phyloP scores from a whole-genome alignment of 2,888 invertebrate species.

The Tribolium freemani region DNA sequence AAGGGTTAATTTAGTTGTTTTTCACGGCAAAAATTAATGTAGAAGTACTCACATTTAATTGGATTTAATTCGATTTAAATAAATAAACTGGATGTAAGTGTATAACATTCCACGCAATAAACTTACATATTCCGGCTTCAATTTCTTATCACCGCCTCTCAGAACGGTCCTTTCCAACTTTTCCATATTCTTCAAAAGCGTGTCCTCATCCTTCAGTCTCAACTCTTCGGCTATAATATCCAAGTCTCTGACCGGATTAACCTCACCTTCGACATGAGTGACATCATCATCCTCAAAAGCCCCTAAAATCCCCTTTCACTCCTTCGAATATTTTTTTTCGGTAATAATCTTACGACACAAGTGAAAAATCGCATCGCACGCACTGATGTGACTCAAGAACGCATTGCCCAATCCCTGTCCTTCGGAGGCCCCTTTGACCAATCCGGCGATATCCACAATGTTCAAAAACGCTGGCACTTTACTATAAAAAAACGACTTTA shows the following conservation, averaged over 20 bases:
- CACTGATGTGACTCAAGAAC: constrained; percentile 98
- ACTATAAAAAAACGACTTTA: constrained; percentile 71
- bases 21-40: too few relatives aligned
- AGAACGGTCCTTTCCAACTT: constrained; percentile 87
- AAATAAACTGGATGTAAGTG: too few relatives aligned
- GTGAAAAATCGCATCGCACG: constrained; percentile 98
- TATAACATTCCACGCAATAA: too few relatives aligned
- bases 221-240: constrained; percentile 97
- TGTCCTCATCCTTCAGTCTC: constrained; percentile 94
- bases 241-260: constrained; percentile 96
- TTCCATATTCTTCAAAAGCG: constrained; percentile 84
- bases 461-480: constrained; percentile 98
- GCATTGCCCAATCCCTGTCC: constrained; percentile 99
- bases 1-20: too few relatives aligned
- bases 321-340: too few relatives aligned
- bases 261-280: constrained; percentile 98
- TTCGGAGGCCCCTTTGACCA: constrained; percentile 98
- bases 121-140: constrained; percentile 95
- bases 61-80: too few relatives aligned
- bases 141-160: constrained; percentile 92
- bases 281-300: constrained; percentile 98
- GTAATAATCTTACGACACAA: constrained; percentile 81
- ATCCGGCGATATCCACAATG: constrained; percentile 98
- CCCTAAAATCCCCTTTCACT: constrained; percentile 70
- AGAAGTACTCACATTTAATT: too few relatives aligned